Evolutionary conservation across 2,888 invertebrate genomes (phyloP).

Genomic region (Dendrolimus pini): DNA sequence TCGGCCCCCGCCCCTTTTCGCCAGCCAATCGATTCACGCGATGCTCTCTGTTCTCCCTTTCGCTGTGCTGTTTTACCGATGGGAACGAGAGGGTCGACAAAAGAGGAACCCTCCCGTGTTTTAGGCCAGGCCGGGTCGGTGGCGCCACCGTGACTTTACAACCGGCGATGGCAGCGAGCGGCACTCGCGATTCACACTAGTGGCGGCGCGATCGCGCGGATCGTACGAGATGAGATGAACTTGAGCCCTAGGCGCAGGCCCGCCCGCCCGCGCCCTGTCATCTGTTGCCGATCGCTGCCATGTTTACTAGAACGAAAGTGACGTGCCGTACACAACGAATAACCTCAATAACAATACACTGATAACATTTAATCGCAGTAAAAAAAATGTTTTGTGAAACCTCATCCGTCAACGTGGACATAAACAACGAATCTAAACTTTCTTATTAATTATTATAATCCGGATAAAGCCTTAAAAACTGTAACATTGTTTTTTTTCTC

Average conservation of each 20-base stretch:
- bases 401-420: slow-evolving; percentile 29
- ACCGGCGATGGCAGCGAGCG: slow-evolving; percentile 21
- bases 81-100: slow-evolving; percentile 34
- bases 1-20: slow-evolving; percentile 61
- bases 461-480: slow-evolving; percentile 7
- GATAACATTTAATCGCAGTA: slow-evolving; percentile 37
- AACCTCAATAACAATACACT: slow-evolving; percentile 58
- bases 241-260: slow-evolving; percentile 58
- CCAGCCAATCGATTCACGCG: slow-evolving; percentile 66
- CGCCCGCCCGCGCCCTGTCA: slow-evolving; percentile 68
- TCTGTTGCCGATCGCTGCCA: slow-evolving; percentile 72
- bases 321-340: slow-evolving; percentile 70
- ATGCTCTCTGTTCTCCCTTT: slow-evolving; percentile 49
- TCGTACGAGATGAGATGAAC: slow-evolving; percentile 59
- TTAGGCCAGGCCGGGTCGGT: slow-evolving; percentile 36
- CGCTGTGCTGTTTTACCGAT: slow-evolving; percentile 59
- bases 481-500: slow-evolving; percentile 8
- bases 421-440: slow-evolving; percentile 52
- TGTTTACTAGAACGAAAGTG: slow-evolving; percentile 70
- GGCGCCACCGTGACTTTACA: slow-evolving; percentile 45
- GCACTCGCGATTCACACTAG: slow-evolving; percentile 39
- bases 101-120: slow-evolving; percentile 25
- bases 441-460: slow-evolving; percentile 18
- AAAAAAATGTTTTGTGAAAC: slow-evolving; percentile 25
- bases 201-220: slow-evolving; percentile 42